Percentiles rank a stretch among this genome's conserved stretches.
phyloP scores from a whole-genome alignment of 2,113 vertebrate genomes.

The Caracal caracal region DNA sequence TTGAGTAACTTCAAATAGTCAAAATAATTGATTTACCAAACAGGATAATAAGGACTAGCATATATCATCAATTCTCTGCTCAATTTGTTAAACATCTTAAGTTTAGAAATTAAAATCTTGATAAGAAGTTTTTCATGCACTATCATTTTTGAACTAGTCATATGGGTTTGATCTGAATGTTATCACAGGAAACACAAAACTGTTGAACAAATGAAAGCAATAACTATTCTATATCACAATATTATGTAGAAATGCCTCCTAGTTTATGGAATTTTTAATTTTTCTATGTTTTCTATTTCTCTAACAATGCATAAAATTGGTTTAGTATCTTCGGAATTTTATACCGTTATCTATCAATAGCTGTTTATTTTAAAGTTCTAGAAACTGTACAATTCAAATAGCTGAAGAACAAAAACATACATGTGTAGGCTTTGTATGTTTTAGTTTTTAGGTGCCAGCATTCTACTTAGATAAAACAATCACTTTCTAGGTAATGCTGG shows the following conservation, averaged over 20 bases:
- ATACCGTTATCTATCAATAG: not conserved
- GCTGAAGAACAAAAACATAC: slow-evolving; percentile 4
- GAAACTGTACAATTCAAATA: slow-evolving; percentile 19
- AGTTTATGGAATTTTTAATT: not conserved
- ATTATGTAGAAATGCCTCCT: slow-evolving; percentile 37
- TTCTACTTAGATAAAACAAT: not conserved
- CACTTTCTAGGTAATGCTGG: not conserved
- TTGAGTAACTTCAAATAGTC: slow-evolving; percentile 75
- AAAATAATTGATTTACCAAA: slow-evolving; percentile 79
- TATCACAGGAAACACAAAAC: not conserved
- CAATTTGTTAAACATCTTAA: slow-evolving; percentile 74
- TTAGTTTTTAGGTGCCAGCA: slow-evolving; percentile 31
- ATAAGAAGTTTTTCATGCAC: slow-evolving; percentile 5
- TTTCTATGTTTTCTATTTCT: slow-evolving; percentile 13
- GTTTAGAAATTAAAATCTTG: slow-evolving; percentile 40
- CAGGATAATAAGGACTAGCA: slow-evolving; percentile 68
- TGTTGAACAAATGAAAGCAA: slow-evolving; percentile 23
- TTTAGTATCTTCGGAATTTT: not conserved
- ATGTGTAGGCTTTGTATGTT: not conserved
- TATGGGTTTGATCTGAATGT: slow-evolving; percentile 4
- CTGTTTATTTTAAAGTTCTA: not conserved
- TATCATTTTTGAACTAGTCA: slow-evolving; percentile 56
- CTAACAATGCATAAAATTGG: not conserved
- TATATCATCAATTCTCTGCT: slow-evolving; percentile 71
- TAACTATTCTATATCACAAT: not conserved